Percentiles rank a stretch among this genome's conserved stretches.
These are phyloP conservation scores for Osmoderma eremita DNA, from an alignment of 2,888 invertebrate species.

Conservation along the genomic window DNA sequence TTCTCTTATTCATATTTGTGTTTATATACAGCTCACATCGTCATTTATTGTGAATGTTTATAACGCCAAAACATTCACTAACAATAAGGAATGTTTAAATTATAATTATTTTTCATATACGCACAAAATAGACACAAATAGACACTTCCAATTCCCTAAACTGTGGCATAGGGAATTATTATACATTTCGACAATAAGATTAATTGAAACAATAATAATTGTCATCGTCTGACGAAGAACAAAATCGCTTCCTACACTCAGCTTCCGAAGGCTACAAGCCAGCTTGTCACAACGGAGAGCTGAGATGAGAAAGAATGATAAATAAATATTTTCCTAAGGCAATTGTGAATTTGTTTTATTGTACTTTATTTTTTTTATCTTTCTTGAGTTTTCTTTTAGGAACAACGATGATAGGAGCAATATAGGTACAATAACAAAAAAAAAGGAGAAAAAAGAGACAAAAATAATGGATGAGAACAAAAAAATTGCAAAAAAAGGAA, in stretches of 20 bases:
- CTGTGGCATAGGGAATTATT: too few species aligned
- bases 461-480: conserved; percentile 18
- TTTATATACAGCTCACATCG: too few species aligned
- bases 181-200: conserved; percentile 9
- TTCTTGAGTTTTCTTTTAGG: too few species aligned
- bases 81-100: conserved; percentile 14
- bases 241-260: too few species aligned
- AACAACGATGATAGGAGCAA: too few species aligned
- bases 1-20: too few species aligned
- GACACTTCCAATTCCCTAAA: neutral
- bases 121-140: neutral
- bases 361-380: conserved; percentile 39
- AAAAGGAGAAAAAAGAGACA: conserved; percentile 32
- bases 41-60: neutral
- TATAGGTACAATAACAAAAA: neutral
- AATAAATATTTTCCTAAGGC: conserved; percentile 26
- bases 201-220: conserved; percentile 6
- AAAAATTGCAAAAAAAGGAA: neutral
- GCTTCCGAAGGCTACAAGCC: conserved; percentile 4
- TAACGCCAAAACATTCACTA: conserved; percentile 37
- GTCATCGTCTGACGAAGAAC: neutral
- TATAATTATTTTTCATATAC: neutral
- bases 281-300: conserved; percentile 2
- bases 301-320: conserved; percentile 35
- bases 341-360: conserved; percentile 36